phyloP scores from a whole-genome alignment of 2,888 invertebrate species.

The Ennomos erosarius region DNA sequence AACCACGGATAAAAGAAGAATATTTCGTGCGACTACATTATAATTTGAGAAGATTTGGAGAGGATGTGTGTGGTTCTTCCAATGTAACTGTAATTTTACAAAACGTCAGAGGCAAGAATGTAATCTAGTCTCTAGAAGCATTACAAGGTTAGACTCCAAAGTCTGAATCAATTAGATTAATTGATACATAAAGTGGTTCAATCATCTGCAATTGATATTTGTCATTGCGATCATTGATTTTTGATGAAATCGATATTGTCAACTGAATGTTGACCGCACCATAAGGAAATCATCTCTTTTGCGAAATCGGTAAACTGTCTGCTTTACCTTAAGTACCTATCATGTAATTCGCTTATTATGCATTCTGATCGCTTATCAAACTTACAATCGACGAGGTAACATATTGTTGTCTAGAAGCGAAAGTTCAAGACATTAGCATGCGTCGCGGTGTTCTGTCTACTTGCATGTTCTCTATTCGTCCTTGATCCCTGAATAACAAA shows the following conservation, averaged over 20 bases:
- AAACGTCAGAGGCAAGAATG: too few relatives aligned
- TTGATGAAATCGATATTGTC: background rate
- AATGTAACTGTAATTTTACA: too few relatives aligned
- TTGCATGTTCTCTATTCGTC: background rate
- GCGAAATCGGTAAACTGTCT: too few relatives aligned
- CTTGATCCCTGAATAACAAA: background rate
- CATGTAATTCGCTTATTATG: conserved; percentile 9
- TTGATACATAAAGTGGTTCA: conserved; percentile 4
- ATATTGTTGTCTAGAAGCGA: conserved; percentile 11
- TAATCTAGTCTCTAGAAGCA: too few relatives aligned
- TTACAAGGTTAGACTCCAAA: background rate
- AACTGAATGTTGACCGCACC: too few relatives aligned
- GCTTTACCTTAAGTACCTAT: background rate
- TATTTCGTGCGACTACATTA: too few relatives aligned
- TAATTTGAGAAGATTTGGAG: too few relatives aligned
- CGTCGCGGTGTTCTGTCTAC: background rate
- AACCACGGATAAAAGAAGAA: too few relatives aligned
- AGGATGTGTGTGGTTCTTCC: too few relatives aligned
- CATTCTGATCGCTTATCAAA: conserved; percentile 12
- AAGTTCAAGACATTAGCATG: conserved; percentile 14
- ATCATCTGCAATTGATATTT: conserved; percentile 5
- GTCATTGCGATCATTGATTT: background rate
- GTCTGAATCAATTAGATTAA: background rate
- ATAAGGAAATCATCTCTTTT: too few relatives aligned
- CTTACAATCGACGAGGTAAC: conserved; percentile 5